phyloP scores from a whole-genome alignment of 2,888 invertebrate species.

The Cerastis rubricosa region DNA sequence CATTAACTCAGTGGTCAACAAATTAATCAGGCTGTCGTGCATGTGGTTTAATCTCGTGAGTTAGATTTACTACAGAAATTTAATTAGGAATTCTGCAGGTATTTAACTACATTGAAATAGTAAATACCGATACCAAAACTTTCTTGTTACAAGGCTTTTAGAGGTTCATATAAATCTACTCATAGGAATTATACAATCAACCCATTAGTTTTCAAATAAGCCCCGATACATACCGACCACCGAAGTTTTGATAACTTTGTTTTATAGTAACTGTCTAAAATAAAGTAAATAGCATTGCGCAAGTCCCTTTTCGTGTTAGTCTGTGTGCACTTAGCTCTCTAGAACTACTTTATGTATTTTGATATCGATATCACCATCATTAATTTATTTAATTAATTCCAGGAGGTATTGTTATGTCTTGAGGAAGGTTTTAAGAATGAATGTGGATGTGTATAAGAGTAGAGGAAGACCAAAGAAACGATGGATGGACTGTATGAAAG shows the following conservation, averaged over 20 bases:
- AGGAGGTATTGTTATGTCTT: not conserved
- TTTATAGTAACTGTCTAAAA: not conserved
- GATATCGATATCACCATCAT: not conserved
- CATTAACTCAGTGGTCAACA: not conserved
- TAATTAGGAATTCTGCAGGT: not conserved
- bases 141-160: conserved; percentile 16
- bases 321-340: not conserved
- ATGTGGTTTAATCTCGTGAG: conserved; percentile 3
- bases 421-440: too few species aligned
- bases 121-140: conserved; percentile 48
- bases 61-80: conserved; percentile 15
- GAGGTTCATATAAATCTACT: not conserved
- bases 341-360: not conserved
- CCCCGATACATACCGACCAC: conserved; percentile 15
- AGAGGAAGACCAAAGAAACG: too few species aligned
- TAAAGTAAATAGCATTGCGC: not conserved
- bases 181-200: conserved; percentile 18
- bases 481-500: too few species aligned
- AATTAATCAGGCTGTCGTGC: not conserved
- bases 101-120: conserved; percentile 21
- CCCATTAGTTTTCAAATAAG: conserved; percentile 46
- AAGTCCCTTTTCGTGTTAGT: not conserved
- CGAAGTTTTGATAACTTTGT: conserved; percentile 22
- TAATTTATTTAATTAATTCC: not conserved
- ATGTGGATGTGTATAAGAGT: too few species aligned